Base-by-base conservation (phyloP, 2,888 invertebrate species). In the Platerodrilus igneus region DNA sequence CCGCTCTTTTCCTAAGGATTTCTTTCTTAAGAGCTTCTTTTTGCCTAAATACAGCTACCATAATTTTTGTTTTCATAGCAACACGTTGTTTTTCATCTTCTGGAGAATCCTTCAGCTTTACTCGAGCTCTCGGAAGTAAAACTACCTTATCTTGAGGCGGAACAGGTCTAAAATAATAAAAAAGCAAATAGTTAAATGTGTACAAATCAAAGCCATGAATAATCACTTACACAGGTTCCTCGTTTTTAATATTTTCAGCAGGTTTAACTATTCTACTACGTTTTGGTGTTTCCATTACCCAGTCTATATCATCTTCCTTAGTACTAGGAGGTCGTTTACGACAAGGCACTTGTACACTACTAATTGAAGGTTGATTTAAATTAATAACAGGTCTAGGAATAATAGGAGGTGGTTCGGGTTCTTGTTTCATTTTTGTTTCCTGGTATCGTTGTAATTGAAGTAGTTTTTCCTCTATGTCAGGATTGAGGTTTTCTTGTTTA, bases 21-120 rank as follows among this genome's bases (percentile, higher is more conserved):
- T 93, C 93, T 61, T 90, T 93, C 67, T 93, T 93, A 29, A 96
- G 77, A 54, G 86, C 72, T 65, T 94, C 94, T 62, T 93, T 94
- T 58, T 94, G 93, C 55, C 88, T 81, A 65, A 85, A 83, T 13
- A 92, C 74, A 21, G 86, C 72, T 61, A 85, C 81, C 62, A 86
- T 83, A 47, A 86, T 76, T 52, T 77, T 75, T 7, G 74, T 77
- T 63, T 68, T 74, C 51, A 67, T 77, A 58, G 72, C 72, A 51
- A 71, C 75, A 60, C 67, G 75, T n/a, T n/a, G n/a, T 52, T 69
- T 77, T 43, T 70, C 77, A 46, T 68, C 73, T 53, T 75, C 78
- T 40, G 65, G 75, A 33, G 55, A 35, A 40, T 64, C 64, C 53
- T 64, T 64, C 59, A 60, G 57, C 58, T 64, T 64, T 15, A 62